These are phyloP conservation scores for Cydia splendana DNA, from an alignment of 1,140 invertebrate genomes.

Conservation along the genomic window DNA sequence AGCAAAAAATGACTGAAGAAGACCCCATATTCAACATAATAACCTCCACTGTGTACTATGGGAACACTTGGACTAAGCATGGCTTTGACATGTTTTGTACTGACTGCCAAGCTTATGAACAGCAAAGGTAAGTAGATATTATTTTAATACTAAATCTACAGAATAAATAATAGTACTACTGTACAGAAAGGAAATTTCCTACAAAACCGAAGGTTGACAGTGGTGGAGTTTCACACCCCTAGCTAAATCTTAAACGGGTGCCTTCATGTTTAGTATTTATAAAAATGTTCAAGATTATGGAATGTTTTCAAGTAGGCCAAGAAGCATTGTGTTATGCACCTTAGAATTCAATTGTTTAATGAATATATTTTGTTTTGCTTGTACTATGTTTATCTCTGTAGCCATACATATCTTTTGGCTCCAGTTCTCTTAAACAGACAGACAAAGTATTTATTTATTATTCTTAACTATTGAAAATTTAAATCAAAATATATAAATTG, in stretches of 20 bases:
- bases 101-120: conserved; percentile 78
- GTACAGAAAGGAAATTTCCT: no score
- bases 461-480: no score
- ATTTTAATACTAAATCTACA: background rate
- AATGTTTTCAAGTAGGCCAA: conserved; percentile 1
- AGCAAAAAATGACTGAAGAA: conserved; percentile 75
- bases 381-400: background rate
- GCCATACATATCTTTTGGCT: background rate
- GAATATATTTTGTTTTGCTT: background rate
- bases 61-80: conserved; percentile 83
- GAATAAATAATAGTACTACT: no score
- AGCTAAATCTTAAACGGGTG: conserved; percentile 29
- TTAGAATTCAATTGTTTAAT: conserved; percentile 15
- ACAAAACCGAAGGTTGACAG: no score
- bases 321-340: background rate
- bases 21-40: conserved; percentile 84
- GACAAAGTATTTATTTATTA: no score
- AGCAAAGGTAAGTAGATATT: conserved; percentile 61
- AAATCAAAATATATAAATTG: no score
- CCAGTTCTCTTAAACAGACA: no score
- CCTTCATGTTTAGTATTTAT: background rate
- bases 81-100: conserved; percentile 80
- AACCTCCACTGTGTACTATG: conserved; percentile 82
- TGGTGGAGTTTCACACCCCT: no score
- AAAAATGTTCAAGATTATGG: background rate